These are phyloP conservation scores for Sialia sialis DNA, from an alignment of 2,113 vertebrate genomes.

Conservation along the genomic window DNA sequence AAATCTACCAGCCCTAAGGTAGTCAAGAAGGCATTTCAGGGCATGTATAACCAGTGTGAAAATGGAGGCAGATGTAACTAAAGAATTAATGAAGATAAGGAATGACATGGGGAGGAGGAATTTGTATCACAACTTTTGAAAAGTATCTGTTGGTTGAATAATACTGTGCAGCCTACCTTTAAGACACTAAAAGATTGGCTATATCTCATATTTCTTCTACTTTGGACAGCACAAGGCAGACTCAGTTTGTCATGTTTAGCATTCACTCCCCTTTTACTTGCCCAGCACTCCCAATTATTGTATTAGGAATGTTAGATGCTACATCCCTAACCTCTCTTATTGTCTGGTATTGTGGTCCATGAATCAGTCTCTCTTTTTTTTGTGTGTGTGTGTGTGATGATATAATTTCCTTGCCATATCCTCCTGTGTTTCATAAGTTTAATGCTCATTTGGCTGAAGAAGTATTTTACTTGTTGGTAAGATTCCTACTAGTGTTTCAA, in stretches of 20 bases:
- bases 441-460: background rate
- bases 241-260: background rate
- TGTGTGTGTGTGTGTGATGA: background rate
- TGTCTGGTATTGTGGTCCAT: background rate
- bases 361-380: rapidly evolving
- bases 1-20: background rate
- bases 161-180: background rate
- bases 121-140: background rate
- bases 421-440: background rate
- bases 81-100: background rate
- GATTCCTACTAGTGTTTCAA: background rate
- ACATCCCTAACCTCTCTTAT: background rate
- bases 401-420: background rate
- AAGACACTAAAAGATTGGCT: background rate
- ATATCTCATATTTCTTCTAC: background rate
- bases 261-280: background rate
- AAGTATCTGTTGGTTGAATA: background rate
- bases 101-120: background rate
- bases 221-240: background rate
- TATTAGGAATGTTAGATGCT: background rate
- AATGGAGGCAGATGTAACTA: background rate
- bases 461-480: background rate
- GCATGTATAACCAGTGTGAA: background rate
- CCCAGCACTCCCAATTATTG: background rate
- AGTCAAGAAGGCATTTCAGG: background rate